Evolutionary conservation across 2,113 vertebrate genomes (phyloP), one percentile per base, ranked within the genome.

Genomic region (Tragelaphus scriptus): DNA sequence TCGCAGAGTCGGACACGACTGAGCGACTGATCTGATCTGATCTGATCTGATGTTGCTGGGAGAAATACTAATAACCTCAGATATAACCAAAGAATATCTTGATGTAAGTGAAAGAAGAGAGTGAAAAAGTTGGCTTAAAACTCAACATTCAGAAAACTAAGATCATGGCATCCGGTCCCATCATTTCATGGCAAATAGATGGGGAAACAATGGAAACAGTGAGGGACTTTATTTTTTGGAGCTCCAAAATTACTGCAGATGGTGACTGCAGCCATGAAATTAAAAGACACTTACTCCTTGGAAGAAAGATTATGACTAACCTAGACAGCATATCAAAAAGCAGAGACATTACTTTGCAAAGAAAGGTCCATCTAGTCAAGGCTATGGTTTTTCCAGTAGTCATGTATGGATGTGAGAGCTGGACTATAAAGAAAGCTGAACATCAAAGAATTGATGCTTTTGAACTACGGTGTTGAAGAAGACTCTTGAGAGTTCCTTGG

Each of bases 161-260:
- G n/a, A 71, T 40, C 19, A 40, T 71, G n/a, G 68, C n/a, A 71
- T 71, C 36, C 3, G 2, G 68, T 40, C n/a, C n/a, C 68, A 71
- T 71, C 19, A 71, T 10, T 71, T 71, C n/a, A 71, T 36, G 19
- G 4, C 2, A 36, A 71, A 71, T 71, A 36, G 5, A 23, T 71
- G n/a, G n/a, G n/a, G 68, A 71, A 23, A 71, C n/a, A n/a, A n/a
- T 36, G 32, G 65, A 21, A 36, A 10, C 9, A 71, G 19, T 36
- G n/a, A 23, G 0, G n/a, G 32, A 19, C 4, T 19, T n/a, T 71
- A 12, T 12, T 23, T 71, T 17, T 12, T 1, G 4, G 4, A 5
- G n/a, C 19, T 71, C n/a, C 9, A 23, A 23, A 36, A 23, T 12
- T n/a, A 71, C n/a, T 71, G 68, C 68, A 71, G 68, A 40, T 71